Conservation (phyloP, 2,797 vertebrate genomes). For the Propithecus deckenii region DNA sequence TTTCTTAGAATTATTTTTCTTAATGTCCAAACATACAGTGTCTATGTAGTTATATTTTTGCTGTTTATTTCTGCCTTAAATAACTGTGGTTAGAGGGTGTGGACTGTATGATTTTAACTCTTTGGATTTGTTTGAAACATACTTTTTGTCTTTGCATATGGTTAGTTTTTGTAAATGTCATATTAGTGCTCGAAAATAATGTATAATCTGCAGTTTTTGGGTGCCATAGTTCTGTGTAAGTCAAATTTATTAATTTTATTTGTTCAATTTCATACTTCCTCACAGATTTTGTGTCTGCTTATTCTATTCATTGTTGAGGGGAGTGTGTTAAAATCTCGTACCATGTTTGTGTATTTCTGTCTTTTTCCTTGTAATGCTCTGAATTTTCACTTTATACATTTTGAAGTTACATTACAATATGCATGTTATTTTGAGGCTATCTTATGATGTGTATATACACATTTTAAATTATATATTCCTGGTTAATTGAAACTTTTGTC, state of each 20-base stretch:
- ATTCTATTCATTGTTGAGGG: neutral
- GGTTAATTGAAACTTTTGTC: neutral
- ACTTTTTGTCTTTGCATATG: neutral
- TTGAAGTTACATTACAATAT: neutral
- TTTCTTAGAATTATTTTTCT: neutral
- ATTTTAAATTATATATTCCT: neutral
- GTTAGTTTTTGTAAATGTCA: neutral
- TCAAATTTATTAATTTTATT: neutral
- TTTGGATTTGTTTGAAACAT: neutral
- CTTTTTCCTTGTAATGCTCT: neutral
- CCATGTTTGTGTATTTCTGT: neutral
- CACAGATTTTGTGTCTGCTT: neutral
- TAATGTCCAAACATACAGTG: neutral
- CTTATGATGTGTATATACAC: neutral
- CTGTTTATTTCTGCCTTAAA: neutral
- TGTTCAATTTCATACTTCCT: neutral
- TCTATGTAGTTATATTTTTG: neutral
- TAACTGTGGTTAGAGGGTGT: neutral
- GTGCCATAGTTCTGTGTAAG: neutral
- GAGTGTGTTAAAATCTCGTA: neutral
- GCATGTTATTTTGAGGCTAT: neutral
- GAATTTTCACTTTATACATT: neutral
- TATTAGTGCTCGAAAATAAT: neutral
- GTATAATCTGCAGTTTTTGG: neutral
- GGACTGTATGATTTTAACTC: neutral